These are phyloP conservation scores for Gasterosteus aculeatus DNA, from an alignment of 2,113 vertebrate species.

Conservation along the genomic window DNA sequence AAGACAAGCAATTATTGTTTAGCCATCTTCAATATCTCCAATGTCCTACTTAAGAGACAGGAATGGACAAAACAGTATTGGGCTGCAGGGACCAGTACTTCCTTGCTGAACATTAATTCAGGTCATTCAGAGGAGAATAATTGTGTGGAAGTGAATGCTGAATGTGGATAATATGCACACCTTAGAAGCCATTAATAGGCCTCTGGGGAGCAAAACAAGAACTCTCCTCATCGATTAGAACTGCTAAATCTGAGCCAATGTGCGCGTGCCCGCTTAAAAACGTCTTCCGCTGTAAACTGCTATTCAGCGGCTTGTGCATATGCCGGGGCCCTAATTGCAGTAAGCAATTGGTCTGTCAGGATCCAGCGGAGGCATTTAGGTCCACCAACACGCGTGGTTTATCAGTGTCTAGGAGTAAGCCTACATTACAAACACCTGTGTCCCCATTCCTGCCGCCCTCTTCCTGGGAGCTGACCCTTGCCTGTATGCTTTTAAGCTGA, in stretches of 20 bases:
- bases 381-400: constrained; percentile 60
- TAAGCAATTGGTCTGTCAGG: constrained; percentile 82
- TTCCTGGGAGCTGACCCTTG: constrained; percentile 64
- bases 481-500: constrained; percentile 57
- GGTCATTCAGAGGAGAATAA: constrained; percentile 78
- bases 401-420: constrained; percentile 72
- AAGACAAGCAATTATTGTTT: constrained; percentile 26
- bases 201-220: constrained; percentile 69
- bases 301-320: constrained; percentile 73
- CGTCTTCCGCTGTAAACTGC: constrained; percentile 67
- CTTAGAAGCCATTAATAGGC: constrained; percentile 76
- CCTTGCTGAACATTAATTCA: constrained; percentile 74
- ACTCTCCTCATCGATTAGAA: constrained; percentile 77
- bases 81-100: constrained; percentile 62
- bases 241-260: constrained; percentile 75
- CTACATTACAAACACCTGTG: constrained; percentile 83
- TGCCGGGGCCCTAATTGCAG: constrained; percentile 77
- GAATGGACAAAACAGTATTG: constrained; percentile 68
- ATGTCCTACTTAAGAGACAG: constrained; percentile 71
- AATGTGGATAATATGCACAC: constrained; percentile 77
- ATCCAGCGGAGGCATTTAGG: constrained; percentile 78
- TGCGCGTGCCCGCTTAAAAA: constrained; percentile 65
- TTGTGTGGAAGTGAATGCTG: constrained; percentile 74
- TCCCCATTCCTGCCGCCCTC: constrained; percentile 71
- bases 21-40: constrained; percentile 49